Base-by-base conservation (phyloP, 2,113 vertebrate genomes). In the Hippopotamus amphibius region DNA sequence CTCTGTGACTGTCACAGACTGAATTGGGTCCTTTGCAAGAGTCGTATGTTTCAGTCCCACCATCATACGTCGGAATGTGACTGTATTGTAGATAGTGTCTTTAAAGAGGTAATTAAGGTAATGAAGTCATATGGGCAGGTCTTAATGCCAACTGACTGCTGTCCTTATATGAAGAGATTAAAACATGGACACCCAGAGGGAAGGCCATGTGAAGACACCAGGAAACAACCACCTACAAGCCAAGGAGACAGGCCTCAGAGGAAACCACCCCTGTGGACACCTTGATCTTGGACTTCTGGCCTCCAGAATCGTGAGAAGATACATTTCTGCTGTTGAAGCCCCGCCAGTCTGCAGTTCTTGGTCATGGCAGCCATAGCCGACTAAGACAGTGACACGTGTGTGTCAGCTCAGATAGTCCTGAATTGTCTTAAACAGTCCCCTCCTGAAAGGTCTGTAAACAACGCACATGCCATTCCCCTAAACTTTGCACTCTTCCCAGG, bases 291-390 rank as follows among this genome's bases (percentile, higher is more conserved):
- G 46, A 43, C 53, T 55, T 71, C 13, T 2, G 12, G 43, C 59
- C 26, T 79, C 46, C 43, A 71, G 66, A 66, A 55, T 2, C 11
- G 4, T 33, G 21, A 48, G 28, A 37, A 48, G 22, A 46, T 12
- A 9, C 0, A 13, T 30, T 43, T 53, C 12, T 11, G n/a, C 41
- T 5, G 3, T 3, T 10, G 30, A 76, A 85, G 37, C 16, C 6
- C 41, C 24, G 37, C 43, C 4, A 0, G 3, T 48, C 9, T 15
- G 0, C 4, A 21, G 13, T 10, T 15, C 48, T n/a, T 46, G 17
- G 7, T 57, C 46, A 41, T 0, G 37, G 30, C n/a, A 41, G 13
- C 24, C 26, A 6, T 19, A 19, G 12, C 1, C 8, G 41, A 55
- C 15, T 26, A 55, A 92, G 6, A 46, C 26, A 10, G 22, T 6